phyloP scores from a whole-genome alignment of 2,888 invertebrate genomes.

The Amaurobius ferox region DNA sequence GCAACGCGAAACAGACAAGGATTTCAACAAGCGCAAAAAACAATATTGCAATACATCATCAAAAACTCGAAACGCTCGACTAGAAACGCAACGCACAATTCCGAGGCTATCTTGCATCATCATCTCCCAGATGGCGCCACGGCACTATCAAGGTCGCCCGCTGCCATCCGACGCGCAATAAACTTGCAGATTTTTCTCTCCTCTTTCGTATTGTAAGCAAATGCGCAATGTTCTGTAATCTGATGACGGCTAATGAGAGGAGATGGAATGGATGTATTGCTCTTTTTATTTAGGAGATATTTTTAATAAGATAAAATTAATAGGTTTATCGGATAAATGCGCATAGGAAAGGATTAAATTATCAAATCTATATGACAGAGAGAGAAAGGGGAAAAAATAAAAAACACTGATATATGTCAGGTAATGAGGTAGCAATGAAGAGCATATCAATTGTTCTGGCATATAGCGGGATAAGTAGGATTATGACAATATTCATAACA shows the following conservation, averaged over 20 bases:
- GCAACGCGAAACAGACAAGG: neutral
- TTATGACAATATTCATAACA: too few relatives aligned
- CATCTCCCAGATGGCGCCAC: slow-evolving; percentile 6
- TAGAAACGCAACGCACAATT: neutral
- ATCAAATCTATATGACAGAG: too few relatives aligned
- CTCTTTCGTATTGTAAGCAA: neutral
- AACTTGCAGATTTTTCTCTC: neutral
- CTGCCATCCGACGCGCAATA: neutral
- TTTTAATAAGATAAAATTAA: too few relatives aligned
- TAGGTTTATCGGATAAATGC: too few relatives aligned
- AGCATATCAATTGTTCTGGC: too few relatives aligned
- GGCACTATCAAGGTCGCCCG: neutral
- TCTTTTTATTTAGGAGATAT: too few relatives aligned
- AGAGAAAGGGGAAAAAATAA: too few relatives aligned
- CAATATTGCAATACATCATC: slow-evolving; percentile 6
- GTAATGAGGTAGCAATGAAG: too few relatives aligned
- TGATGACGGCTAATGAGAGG: neutral
- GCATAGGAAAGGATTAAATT: too few relatives aligned
- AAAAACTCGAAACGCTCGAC: neutral
- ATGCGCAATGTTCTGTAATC: neutral
- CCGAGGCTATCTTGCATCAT: slow-evolving; percentile 15
- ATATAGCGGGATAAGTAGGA: too few relatives aligned
- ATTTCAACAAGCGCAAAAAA: neutral
- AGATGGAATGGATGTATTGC: too few relatives aligned
- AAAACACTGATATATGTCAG: too few relatives aligned